phyloP scores from a whole-genome alignment of 2,888 invertebrate genomes.

The Drosophila acutilabella region DNA sequence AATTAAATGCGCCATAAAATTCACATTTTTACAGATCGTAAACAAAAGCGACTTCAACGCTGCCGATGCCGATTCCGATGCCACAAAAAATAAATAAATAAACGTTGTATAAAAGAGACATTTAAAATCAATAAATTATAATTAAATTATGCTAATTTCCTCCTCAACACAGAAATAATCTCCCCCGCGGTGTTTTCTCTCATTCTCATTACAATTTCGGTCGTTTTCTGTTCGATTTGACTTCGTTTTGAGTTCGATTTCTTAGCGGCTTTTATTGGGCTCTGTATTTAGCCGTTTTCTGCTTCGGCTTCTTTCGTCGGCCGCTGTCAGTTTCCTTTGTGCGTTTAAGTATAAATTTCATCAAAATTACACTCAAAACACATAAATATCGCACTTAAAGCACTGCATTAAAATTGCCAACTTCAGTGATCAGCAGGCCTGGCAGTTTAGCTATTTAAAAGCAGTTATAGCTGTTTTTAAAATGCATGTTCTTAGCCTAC shows the following conservation, averaged over 20 bases:
- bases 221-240: constrained; percentile 53
- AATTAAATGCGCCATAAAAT: constrained; percentile 69
- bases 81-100: constrained; percentile 29
- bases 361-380: constrained; percentile 54
- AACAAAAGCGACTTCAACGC: constrained; percentile 79
- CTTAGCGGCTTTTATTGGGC: constrained; percentile 56
- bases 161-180: constrained; percentile 27
- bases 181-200: constrained; percentile 70
- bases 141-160: constrained; percentile 83
- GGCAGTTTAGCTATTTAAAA: neutral
- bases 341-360: constrained; percentile 46
- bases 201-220: constrained; percentile 58
- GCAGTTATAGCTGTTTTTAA: neutral
- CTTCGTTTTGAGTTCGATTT: constrained; percentile 46
- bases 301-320: constrained; percentile 31
- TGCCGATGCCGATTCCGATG: constrained; percentile 31
- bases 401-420: constrained; percentile 39
- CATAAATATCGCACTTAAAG: constrained; percentile 61
- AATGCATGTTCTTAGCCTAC: too few species aligned
- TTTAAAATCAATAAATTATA: constrained; percentile 82
- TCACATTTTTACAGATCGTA: constrained; percentile 80
- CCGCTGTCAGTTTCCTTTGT: constrained; percentile 54
- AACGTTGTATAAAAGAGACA: constrained; percentile 51
- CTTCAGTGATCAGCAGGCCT: constrained; percentile 11
- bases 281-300: constrained; percentile 13